These are phyloP conservation scores for Stratiomys singularior DNA, from an alignment of 2,888 invertebrate species.

Conservation along the genomic window DNA sequence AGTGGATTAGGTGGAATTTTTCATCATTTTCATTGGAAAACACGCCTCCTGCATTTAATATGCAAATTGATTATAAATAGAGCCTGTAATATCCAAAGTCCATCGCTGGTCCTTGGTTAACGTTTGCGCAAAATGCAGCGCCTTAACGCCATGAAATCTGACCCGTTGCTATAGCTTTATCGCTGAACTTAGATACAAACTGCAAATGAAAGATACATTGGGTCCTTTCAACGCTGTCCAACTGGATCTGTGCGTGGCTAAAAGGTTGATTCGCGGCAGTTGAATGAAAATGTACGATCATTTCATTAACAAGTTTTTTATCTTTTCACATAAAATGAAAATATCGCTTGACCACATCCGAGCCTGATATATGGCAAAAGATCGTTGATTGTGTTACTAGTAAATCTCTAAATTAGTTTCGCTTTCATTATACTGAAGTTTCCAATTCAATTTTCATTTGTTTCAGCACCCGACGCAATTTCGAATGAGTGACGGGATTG, in stretches of 20 bases:
- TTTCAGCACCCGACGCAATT: not conserved
- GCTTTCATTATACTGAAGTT: not conserved
- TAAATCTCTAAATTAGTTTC: conserved; percentile 20
- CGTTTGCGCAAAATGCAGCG: too few species aligned
- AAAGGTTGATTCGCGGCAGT: not conserved
- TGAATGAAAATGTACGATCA: not conserved
- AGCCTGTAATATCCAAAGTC: too few species aligned
- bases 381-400: not conserved
- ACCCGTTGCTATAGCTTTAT: too few species aligned
- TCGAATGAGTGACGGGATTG: not conserved
- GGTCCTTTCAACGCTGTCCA: not conserved
- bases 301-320: conserved; percentile 17
- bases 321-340: not conserved
- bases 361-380: not conserved
- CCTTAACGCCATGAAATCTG: too few species aligned
- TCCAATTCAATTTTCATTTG: conserved; percentile 5
- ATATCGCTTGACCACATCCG: not conserved
- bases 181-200: too few species aligned
- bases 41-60: too few species aligned
- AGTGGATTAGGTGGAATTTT: too few species aligned
- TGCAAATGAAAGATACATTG: too few species aligned
- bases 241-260: not conserved
- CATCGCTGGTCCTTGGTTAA: too few species aligned
- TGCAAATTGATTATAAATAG: too few species aligned
- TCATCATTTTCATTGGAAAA: too few species aligned